These are phyloP conservation scores for Papilio elwesi DNA, from an alignment of 2,888 invertebrate species.

Conservation along the genomic window DNA sequence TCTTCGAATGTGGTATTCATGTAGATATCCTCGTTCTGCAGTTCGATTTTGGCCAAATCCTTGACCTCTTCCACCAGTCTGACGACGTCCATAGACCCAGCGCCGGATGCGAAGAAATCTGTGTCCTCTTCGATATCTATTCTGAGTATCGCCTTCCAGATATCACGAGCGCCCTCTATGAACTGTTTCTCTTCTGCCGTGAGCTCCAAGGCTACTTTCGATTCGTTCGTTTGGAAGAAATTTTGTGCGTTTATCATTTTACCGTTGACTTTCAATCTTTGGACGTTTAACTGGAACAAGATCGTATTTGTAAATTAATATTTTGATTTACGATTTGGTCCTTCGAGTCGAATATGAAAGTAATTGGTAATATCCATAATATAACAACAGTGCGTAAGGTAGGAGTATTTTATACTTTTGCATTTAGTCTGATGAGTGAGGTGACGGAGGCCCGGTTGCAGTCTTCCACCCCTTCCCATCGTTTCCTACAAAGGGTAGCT, in stretches of 20 bases:
- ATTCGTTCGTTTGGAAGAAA: conserved; percentile 87
- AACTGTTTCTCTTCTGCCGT: conserved; percentile 89
- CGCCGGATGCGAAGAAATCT: conserved; percentile 97
- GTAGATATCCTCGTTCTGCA: conserved; percentile 96
- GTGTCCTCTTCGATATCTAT: conserved; percentile 89
- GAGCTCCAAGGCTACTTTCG: conserved; percentile 85
- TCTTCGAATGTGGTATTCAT: conserved; percentile 96
- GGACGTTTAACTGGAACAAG: conserved; percentile 87
- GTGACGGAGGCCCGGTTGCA: no score
- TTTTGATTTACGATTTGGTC: background rate
- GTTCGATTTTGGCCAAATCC: conserved; percentile 88
- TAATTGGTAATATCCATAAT: no score
- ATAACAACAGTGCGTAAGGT: no score
- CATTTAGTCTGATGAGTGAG: no score
- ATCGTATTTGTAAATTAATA: background rate
- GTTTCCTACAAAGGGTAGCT: no score
- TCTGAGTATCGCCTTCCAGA: conserved; percentile 95
- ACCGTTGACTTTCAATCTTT: conserved; percentile 89
- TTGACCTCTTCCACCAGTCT: conserved; percentile 96
- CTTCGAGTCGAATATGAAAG: conserved; percentile 11
- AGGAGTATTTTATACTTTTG: no score
- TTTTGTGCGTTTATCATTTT: conserved; percentile 93
- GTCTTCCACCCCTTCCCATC: no score
- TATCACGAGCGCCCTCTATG: conserved; percentile 85
- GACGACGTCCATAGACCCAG: conserved; percentile 99